Evolutionary conservation across 2,797 vertebrate genomes (phyloP), one percentile per base, ranked within the genome.

Genomic region (Paratrypauchen microcephalus): DNA sequence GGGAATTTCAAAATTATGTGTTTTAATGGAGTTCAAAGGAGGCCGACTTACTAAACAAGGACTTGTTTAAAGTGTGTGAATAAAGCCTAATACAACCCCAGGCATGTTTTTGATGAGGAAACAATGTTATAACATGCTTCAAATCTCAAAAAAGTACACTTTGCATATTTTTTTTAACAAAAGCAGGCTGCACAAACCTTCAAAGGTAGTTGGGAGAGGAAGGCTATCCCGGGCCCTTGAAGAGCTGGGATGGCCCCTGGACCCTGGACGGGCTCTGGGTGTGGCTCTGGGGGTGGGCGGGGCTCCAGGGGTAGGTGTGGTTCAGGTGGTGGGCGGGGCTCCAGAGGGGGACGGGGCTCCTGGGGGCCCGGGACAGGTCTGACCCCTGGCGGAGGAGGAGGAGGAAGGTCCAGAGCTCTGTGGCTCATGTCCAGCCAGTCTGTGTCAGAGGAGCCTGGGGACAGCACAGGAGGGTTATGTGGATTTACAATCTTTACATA

Each of bases 341-440:
- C n/a, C 45, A 50, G 41, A 50, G 41, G 45, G 6, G 23, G 63
- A 1, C 2, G 21, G 4, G 64, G 48, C 11, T 54, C 47, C 47
- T 50, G 48, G 3, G 71, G 70, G 52, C 60, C 79, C 50, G 78
- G 58, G 23, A 70, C 63, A 6, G 81, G 71, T 26, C 86, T 83
- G 36, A 91, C 88, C 0, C 82, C 95, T 1, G 91, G 93, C 54
- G 91, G 89, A 1, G 91, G 93, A 60, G 91, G 89, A 1, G 91
- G 93, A 59, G 87, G 79, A 41, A 91, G 87, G 52, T 93, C 93
- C 67, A 94, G 19, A 19, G 87, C 91, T 36, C 79, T 81, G 41
- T 92, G 76, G 56, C 90, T 92, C 63, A 84, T 62, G 6, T 92
- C 89, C 69, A 88, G 77, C 90, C 90, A 89, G 48, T 81, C 86